Evolutionary conservation across 2,797 vertebrate genomes (phyloP), one percentile per base, ranked within the genome.

Genomic region (Enteromius mattozi): DNA sequence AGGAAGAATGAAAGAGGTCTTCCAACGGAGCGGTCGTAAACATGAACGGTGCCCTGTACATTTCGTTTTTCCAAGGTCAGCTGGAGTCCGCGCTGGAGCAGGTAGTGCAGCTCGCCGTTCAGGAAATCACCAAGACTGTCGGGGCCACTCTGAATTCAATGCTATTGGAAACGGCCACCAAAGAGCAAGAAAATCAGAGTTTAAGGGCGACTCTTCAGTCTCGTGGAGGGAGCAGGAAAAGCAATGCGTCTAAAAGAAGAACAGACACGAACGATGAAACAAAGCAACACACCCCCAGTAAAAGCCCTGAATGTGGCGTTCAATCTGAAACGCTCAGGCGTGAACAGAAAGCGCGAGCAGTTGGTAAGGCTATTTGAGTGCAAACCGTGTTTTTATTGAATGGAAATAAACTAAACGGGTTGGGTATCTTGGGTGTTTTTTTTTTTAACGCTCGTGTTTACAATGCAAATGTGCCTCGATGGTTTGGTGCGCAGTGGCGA

Each of bases 51-150:
- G 91, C 95, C 84, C 93, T 96, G 84, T 96, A 95, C 85, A 94
- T 95, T 83, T 95, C 95, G 92, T 96, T 96, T 83, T 96, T 96
- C 89, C 95, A 96, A 93, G 95, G 95, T 87, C 95, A 96, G 89
- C 92, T 96, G 89, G 95, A 96, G 91, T 94, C 95, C 14, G 94
- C 93, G 63, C 90, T 96, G 90, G 95, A 96, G 92, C 95, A 95
- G 65, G 95, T 95, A 70, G 95, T 95, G 54, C 95, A 96, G 90
- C 93, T 95, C 83, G 95, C 95, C 40, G 95, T 95, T 9, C 94
- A 95, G 93, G 95, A 96, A 88, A 95, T 95, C 42, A 95, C 94
- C 89, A 92, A 90, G 78, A 92, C 93, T 40, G 95, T 94, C 69
- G 95, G 95, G 24, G 91, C 91, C 77, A 95, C 93, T 45, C 90